Evolutionary conservation across 2,797 vertebrate genomes (phyloP).

Genomic region (Pogonophryne albipinna): DNA sequence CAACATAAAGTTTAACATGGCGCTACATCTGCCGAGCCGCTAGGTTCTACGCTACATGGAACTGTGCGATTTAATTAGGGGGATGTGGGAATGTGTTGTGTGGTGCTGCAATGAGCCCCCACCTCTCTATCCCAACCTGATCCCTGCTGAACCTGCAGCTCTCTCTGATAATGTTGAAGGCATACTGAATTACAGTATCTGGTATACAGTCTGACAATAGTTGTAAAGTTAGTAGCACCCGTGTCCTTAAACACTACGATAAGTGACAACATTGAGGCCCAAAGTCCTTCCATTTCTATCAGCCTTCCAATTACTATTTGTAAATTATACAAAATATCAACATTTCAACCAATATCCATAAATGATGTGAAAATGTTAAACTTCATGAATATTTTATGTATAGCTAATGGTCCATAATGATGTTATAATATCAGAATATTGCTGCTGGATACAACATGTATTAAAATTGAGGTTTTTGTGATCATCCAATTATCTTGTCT

Average conservation of each 20-base stretch:
- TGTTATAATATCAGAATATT: slow-evolving; percentile 44
- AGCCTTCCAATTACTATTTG: slow-evolving; percentile 24
- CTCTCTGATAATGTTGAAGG: slow-evolving; percentile 18
- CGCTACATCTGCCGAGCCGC: slow-evolving; percentile 95
- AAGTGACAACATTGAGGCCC: slow-evolving; percentile 22
- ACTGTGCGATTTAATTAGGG: slow-evolving; percentile 93
- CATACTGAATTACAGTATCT: background rate
- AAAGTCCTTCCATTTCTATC: slow-evolving; percentile 23
- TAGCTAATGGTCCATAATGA: slow-evolving; percentile 36
- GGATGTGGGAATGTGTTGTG: slow-evolving; percentile 60
- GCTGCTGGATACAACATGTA: slow-evolving; percentile 40
- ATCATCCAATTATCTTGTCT: slow-evolving; percentile 37
- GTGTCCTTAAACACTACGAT: slow-evolving; percentile 18
- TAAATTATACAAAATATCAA: slow-evolving; percentile 35
- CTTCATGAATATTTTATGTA: slow-evolving; percentile 59
- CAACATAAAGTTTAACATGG: slow-evolving; percentile 99
- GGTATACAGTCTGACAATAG: slow-evolving; percentile 16
- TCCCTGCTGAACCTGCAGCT: slow-evolving; percentile 32
- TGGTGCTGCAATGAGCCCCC: slow-evolving; percentile 51
- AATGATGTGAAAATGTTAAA: slow-evolving; percentile 41
- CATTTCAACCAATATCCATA: slow-evolving; percentile 22
- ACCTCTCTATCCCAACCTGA: slow-evolving; percentile 45
- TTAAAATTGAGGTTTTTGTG: slow-evolving; percentile 45
- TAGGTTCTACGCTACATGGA: slow-evolving; percentile 91
- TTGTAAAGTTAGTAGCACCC: slow-evolving; percentile 34